A percentile compares a stretch with the other conserved stretches of the same genome.
phyloP scores from a whole-genome alignment of 2,888 invertebrate species.

The Drosophila rellima region DNA sequence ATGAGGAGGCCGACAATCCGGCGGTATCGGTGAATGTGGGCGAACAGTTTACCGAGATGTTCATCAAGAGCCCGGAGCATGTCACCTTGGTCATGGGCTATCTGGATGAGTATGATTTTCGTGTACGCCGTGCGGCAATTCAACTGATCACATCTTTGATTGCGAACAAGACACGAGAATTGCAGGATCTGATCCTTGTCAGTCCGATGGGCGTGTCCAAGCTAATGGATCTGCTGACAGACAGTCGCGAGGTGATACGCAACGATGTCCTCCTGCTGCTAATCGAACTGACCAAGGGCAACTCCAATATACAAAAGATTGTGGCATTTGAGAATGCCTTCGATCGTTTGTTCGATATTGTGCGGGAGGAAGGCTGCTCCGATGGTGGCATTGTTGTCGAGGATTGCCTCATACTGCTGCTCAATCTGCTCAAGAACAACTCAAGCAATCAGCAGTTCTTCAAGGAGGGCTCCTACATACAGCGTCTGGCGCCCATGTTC shows the following conservation, averaged over 20 bases:
- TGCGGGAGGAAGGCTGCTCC: constrained; percentile 95
- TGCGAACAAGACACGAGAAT: constrained; percentile 93
- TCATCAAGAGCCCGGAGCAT: constrained; percentile 95
- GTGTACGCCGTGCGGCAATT: constrained; percentile 95
- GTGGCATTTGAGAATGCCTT: constrained; percentile 99
- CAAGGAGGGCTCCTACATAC: constrained; percentile 98
- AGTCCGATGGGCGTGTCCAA: constrained; percentile 99
- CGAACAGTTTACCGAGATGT: constrained; percentile 98
- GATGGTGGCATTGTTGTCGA: constrained; percentile 99
- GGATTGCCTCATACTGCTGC: constrained; percentile 96
- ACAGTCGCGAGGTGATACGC: constrained; percentile 97
- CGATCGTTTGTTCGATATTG: constrained; percentile 96
- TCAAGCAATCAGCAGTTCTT: constrained; percentile 99
- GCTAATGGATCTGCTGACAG: constrained; percentile 97
- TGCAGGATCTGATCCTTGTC: constrained; percentile 94
- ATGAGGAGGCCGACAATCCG: constrained; percentile 91
- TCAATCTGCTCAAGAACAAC: constrained; percentile 97
- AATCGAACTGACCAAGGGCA: constrained; percentile 93
- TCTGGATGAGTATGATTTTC: constrained; percentile 97
- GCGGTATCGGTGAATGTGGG: constrained; percentile 91
- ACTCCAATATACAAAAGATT: constrained; percentile 99
- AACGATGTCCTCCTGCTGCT: constrained; percentile 97
- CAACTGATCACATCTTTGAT: constrained; percentile 95
- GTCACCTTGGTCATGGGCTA: constrained; percentile 92
- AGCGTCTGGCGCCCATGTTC: constrained; percentile 95